Evolutionary conservation across 2,797 vertebrate genomes (phyloP).

Genomic region (Macroramphosus scolopax): DNA sequence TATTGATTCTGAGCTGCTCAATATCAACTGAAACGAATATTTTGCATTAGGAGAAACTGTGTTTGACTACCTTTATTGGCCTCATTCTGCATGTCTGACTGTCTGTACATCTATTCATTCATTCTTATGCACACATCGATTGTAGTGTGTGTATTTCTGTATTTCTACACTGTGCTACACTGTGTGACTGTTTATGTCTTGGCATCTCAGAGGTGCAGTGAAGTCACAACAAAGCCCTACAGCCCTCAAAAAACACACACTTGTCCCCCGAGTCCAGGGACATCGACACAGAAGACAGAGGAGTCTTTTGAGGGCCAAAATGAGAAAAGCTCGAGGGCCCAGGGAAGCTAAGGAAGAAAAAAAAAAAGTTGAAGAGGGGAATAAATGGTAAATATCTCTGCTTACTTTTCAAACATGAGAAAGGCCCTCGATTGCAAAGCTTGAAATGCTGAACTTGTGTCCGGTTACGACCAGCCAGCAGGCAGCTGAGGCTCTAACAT

Average conservation of each 20-base stretch:
- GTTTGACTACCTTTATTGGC: no score
- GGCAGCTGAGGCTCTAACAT: conserved; percentile 64
- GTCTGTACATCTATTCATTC: not conserved
- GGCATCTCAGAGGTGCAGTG: conserved; percentile 32
- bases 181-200: conserved; percentile 18
- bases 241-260: conserved; percentile 37
- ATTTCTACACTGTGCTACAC: conserved; percentile 4
- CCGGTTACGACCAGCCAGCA: conserved; percentile 55
- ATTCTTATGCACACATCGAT: conserved; percentile 1
- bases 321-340: conserved; percentile 44
- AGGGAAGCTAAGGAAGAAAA: conserved; percentile 25
- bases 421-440: conserved; percentile 35
- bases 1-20: conserved; percentile 27
- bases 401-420: conserved; percentile 61
- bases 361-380: conserved; percentile 24
- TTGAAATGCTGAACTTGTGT: conserved; percentile 65
- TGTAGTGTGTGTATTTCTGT: not conserved
- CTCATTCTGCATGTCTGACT: conserved; percentile 1
- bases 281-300: conserved; percentile 48
- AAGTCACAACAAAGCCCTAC: conserved; percentile 54
- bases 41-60: not conserved
- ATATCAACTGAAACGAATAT: conserved; percentile 9
- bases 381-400: conserved; percentile 69
- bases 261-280: conserved; percentile 50
- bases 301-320: conserved; percentile 59